Conservation (phyloP, 2,888 invertebrate genomes). For the Heliconius sara region DNA sequence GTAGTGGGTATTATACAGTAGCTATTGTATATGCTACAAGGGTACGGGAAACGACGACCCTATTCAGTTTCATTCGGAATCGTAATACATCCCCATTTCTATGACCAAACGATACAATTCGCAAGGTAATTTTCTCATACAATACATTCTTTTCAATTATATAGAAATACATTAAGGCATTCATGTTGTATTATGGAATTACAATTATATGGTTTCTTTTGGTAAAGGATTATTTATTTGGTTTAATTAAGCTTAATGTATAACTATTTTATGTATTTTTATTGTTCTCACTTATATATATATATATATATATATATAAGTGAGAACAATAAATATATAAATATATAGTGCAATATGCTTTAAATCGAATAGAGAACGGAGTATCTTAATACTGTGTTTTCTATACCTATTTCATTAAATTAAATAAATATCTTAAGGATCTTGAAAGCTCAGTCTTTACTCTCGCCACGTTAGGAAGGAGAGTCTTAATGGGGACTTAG, state of each 20-base stretch:
- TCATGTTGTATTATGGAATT: slow-evolving; percentile 13
- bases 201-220: slow-evolving; percentile 14
- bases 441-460: too few species aligned
- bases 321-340: too few species aligned
- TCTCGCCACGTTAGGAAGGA: too few species aligned
- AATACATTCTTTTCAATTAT: slow-evolving; percentile 23
- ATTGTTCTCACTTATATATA: neutral
- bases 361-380: neutral
- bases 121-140: slow-evolving; percentile 28
- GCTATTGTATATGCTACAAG: slow-evolving; percentile 39
- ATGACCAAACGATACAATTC: slow-evolving; percentile 30
- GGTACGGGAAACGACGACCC: slow-evolving; percentile 32
- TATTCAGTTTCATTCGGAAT: slow-evolving; percentile 41
- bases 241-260: neutral
- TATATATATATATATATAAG: too few species aligned
- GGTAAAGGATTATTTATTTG: neutral
- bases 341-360: neutral
- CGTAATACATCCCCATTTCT: slow-evolving; percentile 40
- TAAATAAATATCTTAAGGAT: too few species aligned
- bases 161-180: slow-evolving; percentile 7
- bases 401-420: too few species aligned
- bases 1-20: neutral
- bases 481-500: too few species aligned
- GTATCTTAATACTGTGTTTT: neutral
- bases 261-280: neutral